These are phyloP conservation scores for Cyprinodon tularosa DNA, from an alignment of 2,113 vertebrate species.

Conservation along the genomic window DNA sequence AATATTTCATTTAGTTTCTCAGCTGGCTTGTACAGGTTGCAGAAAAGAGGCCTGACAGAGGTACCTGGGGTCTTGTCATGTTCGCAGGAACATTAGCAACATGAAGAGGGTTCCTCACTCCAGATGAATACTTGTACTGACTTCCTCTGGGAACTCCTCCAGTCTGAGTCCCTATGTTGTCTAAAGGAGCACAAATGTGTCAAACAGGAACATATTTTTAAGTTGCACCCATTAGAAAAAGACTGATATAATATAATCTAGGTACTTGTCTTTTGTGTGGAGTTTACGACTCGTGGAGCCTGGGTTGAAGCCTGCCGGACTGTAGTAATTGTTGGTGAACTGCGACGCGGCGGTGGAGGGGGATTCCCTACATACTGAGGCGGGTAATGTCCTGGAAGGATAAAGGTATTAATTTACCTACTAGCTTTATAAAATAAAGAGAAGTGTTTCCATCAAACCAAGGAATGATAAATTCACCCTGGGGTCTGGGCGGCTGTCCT, in stretches of 20 bases:
- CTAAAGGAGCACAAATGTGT: constrained; percentile 62
- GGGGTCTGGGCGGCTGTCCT: constrained; percentile 81
- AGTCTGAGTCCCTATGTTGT: constrained; percentile 94
- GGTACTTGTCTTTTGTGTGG: constrained; percentile 87
- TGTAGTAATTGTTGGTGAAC: constrained; percentile 81
- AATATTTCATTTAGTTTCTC: neutral
- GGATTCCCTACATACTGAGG: constrained; percentile 73
- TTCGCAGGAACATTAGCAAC: constrained; percentile 69
- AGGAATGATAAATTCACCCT: constrained; percentile 76
- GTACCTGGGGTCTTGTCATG: constrained; percentile 78
- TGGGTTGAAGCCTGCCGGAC: constrained; percentile 89
- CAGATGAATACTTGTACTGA: constrained; percentile 86
- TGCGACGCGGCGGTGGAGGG: constrained; percentile 73
- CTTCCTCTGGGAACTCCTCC: constrained; percentile 71
- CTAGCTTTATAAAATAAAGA: neutral
- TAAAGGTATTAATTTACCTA: neutral
- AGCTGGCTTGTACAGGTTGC: neutral
- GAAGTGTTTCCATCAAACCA: no score
- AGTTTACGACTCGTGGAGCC: constrained; percentile 78
- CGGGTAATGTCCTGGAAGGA: constrained; percentile 72
- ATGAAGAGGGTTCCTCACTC: constrained; percentile 79
- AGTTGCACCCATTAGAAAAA: neutral
- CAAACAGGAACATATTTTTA: neutral
- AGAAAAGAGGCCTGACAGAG: neutral
- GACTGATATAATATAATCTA: neutral